Evolutionary conservation across 2,797 vertebrate species (phyloP).

Genomic region (Aldrovandia affinis): DNA sequence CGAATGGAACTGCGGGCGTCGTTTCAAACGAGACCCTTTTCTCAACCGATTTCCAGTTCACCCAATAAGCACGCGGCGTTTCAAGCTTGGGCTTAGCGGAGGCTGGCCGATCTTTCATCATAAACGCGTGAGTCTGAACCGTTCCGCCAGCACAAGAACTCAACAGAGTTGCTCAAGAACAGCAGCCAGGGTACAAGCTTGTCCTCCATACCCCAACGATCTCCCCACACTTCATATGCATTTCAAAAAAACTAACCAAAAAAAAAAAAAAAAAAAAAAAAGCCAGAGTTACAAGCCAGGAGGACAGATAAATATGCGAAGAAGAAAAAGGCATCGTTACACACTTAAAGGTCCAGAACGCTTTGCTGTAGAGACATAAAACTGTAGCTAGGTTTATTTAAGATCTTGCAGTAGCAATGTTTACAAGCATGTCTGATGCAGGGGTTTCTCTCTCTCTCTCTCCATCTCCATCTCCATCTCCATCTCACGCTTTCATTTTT

Average conservation of each 20-base stretch:
- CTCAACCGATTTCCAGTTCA: background rate
- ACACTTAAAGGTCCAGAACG: conserved; percentile 45
- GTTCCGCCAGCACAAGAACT: conserved; percentile 58
- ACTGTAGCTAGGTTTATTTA: conserved; percentile 36
- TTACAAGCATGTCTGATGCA: conserved; percentile 45
- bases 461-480: too few relatives aligned
- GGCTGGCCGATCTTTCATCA: background rate
- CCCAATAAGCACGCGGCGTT: background rate
- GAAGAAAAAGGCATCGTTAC: conserved; percentile 35
- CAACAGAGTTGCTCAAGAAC: conserved; percentile 37
- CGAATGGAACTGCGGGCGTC: background rate
- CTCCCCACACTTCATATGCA: conserved; percentile 58
- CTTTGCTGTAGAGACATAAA: conserved; percentile 49
- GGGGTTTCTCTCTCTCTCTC: conserved; percentile 35
- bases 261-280: conserved; percentile 44
- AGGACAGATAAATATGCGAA: conserved; percentile 36
- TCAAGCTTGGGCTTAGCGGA: conserved; percentile 1
- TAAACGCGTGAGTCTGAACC: background rate
- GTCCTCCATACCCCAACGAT: conserved; percentile 40
- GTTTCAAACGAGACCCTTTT: background rate
- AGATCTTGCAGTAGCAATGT: conserved; percentile 38
- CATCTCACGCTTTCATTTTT: background rate
- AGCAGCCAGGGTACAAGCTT: background rate
- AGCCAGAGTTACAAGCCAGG: conserved; percentile 30
- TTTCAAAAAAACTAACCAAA: too few relatives aligned